Evolutionary conservation across 2,888 invertebrate species (phyloP), one percentile per base, ranked within the genome.

Genomic region (Cryptocephalus primarius): DNA sequence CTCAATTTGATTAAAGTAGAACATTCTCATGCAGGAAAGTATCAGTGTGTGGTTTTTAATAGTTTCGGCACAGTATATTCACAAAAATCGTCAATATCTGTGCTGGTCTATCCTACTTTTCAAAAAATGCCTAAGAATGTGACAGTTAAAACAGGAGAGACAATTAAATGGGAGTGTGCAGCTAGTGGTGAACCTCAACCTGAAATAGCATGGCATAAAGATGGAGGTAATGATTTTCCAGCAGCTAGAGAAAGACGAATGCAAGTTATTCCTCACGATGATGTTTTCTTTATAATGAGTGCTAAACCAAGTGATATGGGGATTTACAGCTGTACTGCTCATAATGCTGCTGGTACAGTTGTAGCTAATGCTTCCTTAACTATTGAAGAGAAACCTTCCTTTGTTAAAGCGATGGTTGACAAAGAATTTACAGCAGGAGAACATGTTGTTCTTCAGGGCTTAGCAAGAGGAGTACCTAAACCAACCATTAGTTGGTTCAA

Each of bases 21-120:
- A 44, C 83, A 89, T 70, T 75, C 79, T 39, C 84, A 91, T 68
- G 85, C 86, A 49, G 95, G 94, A 1, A 81, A 80, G 66, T 96
- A 95, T 70, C 94, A 96, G 68, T 96, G 96, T 73, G 82, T 92
- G 53, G 89, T 91, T 9, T 82, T 85, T 11, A 95, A 95, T 66
- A 80, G 79, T 53, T 92, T 85, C 72, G 95, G 94, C 8, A 85
- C 88, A 8, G 87, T 88, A 4, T 94, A 92, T 68, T 94, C 94
- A 1, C 76, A 80, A 46, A 88, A 87, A 67, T 88, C 91, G 9
- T 83, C 82, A 64, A 82, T 95, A 47, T 85, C 85, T 44, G 92
- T 95, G 57, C 82, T 88, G 52, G 86, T 91, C 51, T 90, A 84
- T 71, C 94, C 95, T 1, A 78, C 80, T 14, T 94, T 95, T 68